Base-by-base conservation (phyloP, 2,113 vertebrate genomes). In the Fukomys damarensis region DNA sequence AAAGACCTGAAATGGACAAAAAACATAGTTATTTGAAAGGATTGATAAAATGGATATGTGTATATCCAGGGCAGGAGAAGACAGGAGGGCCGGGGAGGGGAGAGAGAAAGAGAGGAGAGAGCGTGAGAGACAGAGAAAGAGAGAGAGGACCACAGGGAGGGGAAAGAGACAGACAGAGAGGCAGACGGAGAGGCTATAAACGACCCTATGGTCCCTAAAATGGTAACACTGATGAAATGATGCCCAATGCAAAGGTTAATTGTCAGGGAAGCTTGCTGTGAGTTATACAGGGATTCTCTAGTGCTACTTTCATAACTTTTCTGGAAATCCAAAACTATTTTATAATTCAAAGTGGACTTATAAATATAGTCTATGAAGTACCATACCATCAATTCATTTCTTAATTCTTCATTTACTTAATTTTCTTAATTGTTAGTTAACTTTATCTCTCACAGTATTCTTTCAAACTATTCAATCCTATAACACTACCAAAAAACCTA, bases 371-470 rank as follows among this genome's bases (percentile, higher is more conserved):
- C 66, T 86, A 8, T 35, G 58, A n/a, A 77, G 46, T 72, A 20
- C 59, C 17, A 94, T 10, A 38, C 16, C 43, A 58, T n/a, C 30
- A 30, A 82, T 70, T 26, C 43, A 83, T 77, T 65, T 76, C 46
- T 61, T 88, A 66, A 84, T 68, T 46, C 41, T 80, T 88, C 30
- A 20, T 61, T 91, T 54, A 81, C 11, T 49, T 58, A 41, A 79
- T 80, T 59, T 86, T 66, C 14, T 49, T 49, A 49, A 49, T 68
- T 89, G 56, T 83, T 38, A 52, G 22, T 65, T 65, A 63, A 41
- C 12, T 88, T 26, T n/a, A 63, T 77, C 61, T 70, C 76, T 89
- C 54, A 58, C 56, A 72, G 35, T 68, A 17, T 93, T 86, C 46
- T 70, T 35, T 81, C 63, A 72, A 61, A 63, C 26, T n/a, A 12